Evolutionary conservation across 1,140 invertebrate species (phyloP).

Genomic region (Delia radicum): DNA sequence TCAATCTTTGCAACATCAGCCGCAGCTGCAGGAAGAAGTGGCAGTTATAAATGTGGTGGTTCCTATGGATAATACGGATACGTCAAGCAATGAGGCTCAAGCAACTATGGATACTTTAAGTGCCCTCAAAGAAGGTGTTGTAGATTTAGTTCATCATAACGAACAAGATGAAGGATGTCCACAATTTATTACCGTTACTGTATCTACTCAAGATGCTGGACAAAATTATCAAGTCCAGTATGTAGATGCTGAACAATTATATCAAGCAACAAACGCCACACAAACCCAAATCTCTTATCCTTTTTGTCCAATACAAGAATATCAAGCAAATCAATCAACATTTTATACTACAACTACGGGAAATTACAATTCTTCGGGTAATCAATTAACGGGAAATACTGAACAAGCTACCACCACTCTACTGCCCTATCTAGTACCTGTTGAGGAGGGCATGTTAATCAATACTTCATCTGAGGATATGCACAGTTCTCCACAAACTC

Average conservation of each 20-base stretch:
- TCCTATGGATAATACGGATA: background rate
- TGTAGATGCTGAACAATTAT: slow-evolving; percentile 66
- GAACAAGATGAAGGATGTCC: slow-evolving; percentile 11
- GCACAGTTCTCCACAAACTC: slow-evolving; percentile 67
- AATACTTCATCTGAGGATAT: slow-evolving; percentile 59
- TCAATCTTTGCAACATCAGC: background rate
- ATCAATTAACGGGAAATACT: slow-evolving; percentile 58
- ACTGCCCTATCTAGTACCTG: slow-evolving; percentile 64
- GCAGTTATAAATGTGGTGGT: background rate
- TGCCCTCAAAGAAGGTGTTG: slow-evolving; percentile 22
- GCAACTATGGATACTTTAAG: slow-evolving; percentile 19
- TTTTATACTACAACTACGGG: slow-evolving; percentile 61
- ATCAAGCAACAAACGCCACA: slow-evolving; percentile 58
- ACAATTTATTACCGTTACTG: slow-evolving; percentile 32
- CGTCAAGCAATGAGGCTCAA: slow-evolving; percentile 3
- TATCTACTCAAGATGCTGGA: slow-evolving; percentile 59
- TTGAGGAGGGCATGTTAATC: slow-evolving; percentile 62
- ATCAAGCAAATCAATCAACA: slow-evolving; percentile 59
- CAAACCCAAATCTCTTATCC: slow-evolving; percentile 76
- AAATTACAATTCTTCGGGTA: slow-evolving; percentile 61
- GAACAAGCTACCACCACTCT: slow-evolving; percentile 63
- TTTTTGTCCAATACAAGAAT: slow-evolving; percentile 78
- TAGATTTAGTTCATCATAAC: slow-evolving; percentile 34
- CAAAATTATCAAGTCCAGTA: slow-evolving; percentile 69
- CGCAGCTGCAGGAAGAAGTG: slow-evolving; percentile 17